These are phyloP conservation scores for Acleris cristana DNA, from an alignment of 2,888 invertebrate species.

Conservation along the genomic window DNA sequence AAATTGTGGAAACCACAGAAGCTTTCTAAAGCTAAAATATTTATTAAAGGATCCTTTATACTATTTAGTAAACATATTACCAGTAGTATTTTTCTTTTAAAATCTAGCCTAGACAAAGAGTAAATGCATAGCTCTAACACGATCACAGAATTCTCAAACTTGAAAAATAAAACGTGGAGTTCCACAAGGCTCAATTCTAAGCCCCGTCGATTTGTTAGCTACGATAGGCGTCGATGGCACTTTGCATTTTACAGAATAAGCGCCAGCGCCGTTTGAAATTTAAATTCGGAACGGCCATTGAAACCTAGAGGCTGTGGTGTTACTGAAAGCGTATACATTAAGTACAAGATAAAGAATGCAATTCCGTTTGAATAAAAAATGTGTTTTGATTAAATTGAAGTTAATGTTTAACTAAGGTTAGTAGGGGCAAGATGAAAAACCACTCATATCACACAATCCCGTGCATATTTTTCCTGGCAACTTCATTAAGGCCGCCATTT, in stretches of 20 bases:
- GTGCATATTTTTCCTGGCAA: background rate
- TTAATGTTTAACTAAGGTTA: too few relatives aligned
- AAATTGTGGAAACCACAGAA: too few relatives aligned
- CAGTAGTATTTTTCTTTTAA: too few relatives aligned
- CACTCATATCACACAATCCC: background rate
- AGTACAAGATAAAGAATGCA: background rate
- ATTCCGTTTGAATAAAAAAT: too few relatives aligned
- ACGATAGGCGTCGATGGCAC: slow-evolving; percentile 32
- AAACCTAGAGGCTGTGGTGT: slow-evolving; percentile 39
- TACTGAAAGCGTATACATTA: slow-evolving; percentile 10
- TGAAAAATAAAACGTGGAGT: background rate
- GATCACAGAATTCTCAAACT: background rate
- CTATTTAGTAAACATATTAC: too few relatives aligned
- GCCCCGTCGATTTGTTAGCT: slow-evolving; percentile 9
- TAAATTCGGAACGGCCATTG: slow-evolving; percentile 54
- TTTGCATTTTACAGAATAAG: slow-evolving; percentile 40
- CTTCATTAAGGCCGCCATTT: background rate
- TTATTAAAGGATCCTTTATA: too few relatives aligned
- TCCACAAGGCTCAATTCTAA: slow-evolving; percentile 12
- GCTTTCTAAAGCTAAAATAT: too few relatives aligned
- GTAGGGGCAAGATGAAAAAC: background rate
- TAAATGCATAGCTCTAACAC: background rate
- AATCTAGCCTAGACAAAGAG: background rate
- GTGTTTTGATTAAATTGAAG: too few relatives aligned
- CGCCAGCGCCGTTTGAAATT: slow-evolving; percentile 47